Percentiles rank a stretch among this genome's conserved stretches.
These are phyloP conservation scores for Gasterosteus nipponicus DNA, from an alignment of 2,113 vertebrate genomes.

Conservation along the genomic window DNA sequence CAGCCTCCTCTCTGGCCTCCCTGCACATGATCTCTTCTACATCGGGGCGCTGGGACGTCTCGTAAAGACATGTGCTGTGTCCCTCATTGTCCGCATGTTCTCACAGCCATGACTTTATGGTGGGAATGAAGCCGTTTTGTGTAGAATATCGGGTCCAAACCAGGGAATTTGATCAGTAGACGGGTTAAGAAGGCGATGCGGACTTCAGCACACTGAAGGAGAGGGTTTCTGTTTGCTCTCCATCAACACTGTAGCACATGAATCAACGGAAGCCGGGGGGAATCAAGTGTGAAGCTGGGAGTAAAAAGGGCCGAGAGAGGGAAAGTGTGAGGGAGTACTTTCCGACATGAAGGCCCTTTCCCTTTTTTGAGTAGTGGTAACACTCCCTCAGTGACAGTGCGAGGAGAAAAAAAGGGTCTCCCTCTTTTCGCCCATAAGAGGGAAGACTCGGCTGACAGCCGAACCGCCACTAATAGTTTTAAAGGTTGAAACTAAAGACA, in stretches of 20 bases:
- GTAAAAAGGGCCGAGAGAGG: slow-evolving; percentile 24
- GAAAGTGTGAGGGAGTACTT: slow-evolving; percentile 33
- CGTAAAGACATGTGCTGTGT: slow-evolving; percentile 5
- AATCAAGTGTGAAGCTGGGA: slow-evolving; percentile 65
- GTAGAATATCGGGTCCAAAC: slow-evolving; percentile 37
- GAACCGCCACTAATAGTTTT: slow-evolving; percentile 44
- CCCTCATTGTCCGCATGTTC: slow-evolving; percentile 5
- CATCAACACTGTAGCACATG: slow-evolving; percentile 65
- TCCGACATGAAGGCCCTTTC: slow-evolving; percentile 56
- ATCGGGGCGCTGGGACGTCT: slow-evolving; percentile 1
- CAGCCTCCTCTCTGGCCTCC: slow-evolving; percentile 56
- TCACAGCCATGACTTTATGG: slow-evolving; percentile 31
- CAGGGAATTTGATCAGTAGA: slow-evolving; percentile 59
- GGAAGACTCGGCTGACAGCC: slow-evolving; percentile 43
- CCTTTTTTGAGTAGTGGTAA: slow-evolving; percentile 54
- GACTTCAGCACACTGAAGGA: slow-evolving; percentile 52
- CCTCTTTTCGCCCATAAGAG: slow-evolving; percentile 26
- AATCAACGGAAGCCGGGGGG: slow-evolving; percentile 70
- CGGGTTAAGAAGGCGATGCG: slow-evolving; percentile 55
- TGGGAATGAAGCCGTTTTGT: slow-evolving; percentile 30
- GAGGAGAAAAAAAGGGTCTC: slow-evolving; percentile 44
- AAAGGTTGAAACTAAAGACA: slow-evolving; percentile 30
- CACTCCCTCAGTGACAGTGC: slow-evolving; percentile 62
- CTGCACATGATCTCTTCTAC: slow-evolving; percentile 38
- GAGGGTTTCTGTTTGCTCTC: slow-evolving; percentile 57